Evolutionary conservation across 2,888 invertebrate genomes (phyloP).

Genomic region (Nemotelus nigrinus): DNA sequence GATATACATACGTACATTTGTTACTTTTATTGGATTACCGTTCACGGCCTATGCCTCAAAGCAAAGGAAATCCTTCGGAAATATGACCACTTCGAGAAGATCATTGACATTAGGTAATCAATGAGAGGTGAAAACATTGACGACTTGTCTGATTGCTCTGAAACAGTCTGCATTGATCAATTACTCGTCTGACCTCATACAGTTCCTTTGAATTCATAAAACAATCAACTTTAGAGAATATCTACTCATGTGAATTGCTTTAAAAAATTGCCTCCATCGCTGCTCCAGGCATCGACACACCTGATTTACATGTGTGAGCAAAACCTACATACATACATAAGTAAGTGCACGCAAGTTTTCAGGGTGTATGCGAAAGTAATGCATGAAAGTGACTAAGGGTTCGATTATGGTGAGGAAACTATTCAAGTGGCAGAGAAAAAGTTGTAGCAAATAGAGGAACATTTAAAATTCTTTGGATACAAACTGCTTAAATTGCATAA

Average conservation of each 20-base stretch:
- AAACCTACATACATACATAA: background rate
- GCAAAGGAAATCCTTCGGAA: constrained; percentile 33
- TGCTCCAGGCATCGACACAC: background rate
- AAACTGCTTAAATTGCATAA: no score
- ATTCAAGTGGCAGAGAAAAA: no score
- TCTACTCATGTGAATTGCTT: no score
- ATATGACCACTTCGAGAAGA: constrained; percentile 37
- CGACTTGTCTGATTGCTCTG: background rate
- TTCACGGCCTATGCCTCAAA: constrained; percentile 5
- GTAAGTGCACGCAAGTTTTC: constrained; percentile 1
- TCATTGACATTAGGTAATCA: constrained; percentile 42
- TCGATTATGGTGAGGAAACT: no score
- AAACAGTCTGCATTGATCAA: background rate
- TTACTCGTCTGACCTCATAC: constrained; percentile 21
- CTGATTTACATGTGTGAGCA: background rate
- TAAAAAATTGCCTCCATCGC: no score
- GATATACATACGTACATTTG: background rate
- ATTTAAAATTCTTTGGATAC: no score
- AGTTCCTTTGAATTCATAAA: constrained; percentile 29
- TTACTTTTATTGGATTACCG: background rate
- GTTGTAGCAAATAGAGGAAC: no score
- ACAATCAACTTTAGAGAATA: constrained; percentile 4
- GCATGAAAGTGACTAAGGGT: no score
- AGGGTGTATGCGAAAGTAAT: background rate
- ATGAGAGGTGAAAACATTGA: background rate